phyloP scores from a whole-genome alignment of 92 coral and sea anemone genomes.

The Paragorgia papillata region DNA sequence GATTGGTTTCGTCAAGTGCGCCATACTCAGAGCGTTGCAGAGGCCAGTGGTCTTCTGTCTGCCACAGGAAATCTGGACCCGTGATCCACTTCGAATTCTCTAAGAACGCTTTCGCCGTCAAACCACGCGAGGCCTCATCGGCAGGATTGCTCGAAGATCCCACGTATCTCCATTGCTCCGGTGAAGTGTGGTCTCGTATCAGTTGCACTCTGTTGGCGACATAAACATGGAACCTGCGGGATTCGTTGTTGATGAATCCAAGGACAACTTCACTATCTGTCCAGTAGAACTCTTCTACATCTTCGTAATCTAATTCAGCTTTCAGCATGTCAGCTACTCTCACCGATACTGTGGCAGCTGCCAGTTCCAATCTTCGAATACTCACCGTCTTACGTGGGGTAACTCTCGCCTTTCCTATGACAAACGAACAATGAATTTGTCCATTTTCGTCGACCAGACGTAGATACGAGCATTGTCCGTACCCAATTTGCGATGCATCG shows the following conservation, averaged over 20 bases:
- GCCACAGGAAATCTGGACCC: conserved; percentile 33
- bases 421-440: conserved; percentile 56
- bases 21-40: not conserved
- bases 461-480: conserved; percentile 63
- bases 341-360: conserved; percentile 66
- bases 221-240: conserved; percentile 3
- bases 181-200: conserved; percentile 17
- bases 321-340: conserved; percentile 53
- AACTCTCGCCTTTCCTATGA: conserved; percentile 64
- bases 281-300: conserved; percentile 57
- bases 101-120: conserved; percentile 29
- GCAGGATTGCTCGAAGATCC: conserved; percentile 6
- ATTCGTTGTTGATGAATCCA: conserved; percentile 63
- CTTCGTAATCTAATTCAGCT: conserved; percentile 44
- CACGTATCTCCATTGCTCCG: conserved; percentile 4
- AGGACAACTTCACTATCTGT: conserved; percentile 66
- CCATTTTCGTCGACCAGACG: conserved; percentile 51
- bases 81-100: conserved; percentile 22
- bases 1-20: not conserved
- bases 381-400: conserved; percentile 60
- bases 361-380: conserved; percentile 57
- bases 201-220: conserved; percentile 24
- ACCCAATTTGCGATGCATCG: conserved; percentile 57
- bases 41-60: conserved; percentile 21
- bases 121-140: conserved; percentile 25